A percentile compares a stretch with the other conserved stretches of the same genome.
Conservation (phyloP, 1,140 invertebrate species). For the Rhynchophorus ferrugineus region DNA sequence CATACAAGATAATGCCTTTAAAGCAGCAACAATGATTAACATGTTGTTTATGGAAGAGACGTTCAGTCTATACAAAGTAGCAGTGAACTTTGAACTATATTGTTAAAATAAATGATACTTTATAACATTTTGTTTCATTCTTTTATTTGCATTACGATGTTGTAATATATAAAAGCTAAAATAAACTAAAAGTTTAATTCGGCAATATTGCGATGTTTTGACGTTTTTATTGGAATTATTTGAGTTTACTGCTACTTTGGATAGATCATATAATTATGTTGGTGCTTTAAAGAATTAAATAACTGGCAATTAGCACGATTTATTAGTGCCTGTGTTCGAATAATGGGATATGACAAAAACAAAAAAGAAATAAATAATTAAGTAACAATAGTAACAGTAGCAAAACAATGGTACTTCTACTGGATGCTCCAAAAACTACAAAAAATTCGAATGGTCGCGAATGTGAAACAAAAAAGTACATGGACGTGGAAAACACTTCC, state of each 20-base stretch:
- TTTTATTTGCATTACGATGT: no score
- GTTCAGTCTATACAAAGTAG: no score
- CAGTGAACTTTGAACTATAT: no score
- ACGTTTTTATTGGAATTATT: no score
- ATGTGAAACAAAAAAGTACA: conserved; percentile 1
- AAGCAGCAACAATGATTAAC: neutral
- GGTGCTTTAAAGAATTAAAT: neutral
- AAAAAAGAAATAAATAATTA: conserved; percentile 5
- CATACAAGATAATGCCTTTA: neutral
- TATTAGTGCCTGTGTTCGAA: conserved; percentile 19
- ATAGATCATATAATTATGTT: no score
- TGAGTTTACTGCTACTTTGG: no score
- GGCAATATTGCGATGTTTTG: no score
- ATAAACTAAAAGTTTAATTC: no score
- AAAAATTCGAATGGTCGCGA: conserved; percentile 1
- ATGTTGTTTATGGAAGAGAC: no score
- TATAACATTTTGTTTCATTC: no score
- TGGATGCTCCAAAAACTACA: conserved; percentile 8
- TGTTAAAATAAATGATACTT: no score
- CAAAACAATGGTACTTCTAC: conserved; percentile 1
- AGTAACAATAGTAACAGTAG: conserved; percentile 1
- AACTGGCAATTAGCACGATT: conserved; percentile 16
- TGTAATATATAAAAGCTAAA: no score
- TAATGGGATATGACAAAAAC: conserved; percentile 3
- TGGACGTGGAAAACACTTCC: conserved; percentile 7